phyloP scores from a whole-genome alignment of 2,797 vertebrate genomes.

The Vespertilio murinus region DNA sequence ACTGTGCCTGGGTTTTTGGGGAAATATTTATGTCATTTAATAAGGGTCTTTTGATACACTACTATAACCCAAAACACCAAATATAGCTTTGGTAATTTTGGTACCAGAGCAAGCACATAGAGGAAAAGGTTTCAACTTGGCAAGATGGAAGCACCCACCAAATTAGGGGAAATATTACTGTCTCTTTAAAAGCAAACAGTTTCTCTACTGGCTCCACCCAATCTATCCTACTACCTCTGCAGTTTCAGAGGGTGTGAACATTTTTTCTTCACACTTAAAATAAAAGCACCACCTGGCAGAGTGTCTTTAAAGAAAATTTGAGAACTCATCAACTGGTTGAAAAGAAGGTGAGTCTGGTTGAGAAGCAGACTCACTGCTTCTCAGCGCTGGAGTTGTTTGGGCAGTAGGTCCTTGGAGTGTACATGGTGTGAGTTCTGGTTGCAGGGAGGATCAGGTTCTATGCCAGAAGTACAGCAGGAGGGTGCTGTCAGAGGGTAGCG shows the following conservation, averaged over 20 bases:
- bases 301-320: not conserved
- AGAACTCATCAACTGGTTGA: no score
- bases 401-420: no score
- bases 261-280: not conserved
- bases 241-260: not conserved
- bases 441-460: no score
- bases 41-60: no score
- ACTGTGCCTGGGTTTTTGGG: not conserved
- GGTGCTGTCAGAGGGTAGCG: no score
- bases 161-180: not conserved
- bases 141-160: not conserved
- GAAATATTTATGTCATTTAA: no score
- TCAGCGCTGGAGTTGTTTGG: accelerated
- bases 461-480: no score
- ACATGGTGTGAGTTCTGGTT: no score
- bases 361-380: accelerated
- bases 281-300: not conserved
- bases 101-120: not conserved
- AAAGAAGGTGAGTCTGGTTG: conserved; percentile 34
- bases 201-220: not conserved
- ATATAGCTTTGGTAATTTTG: not conserved
- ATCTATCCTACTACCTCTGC: not conserved
- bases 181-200: not conserved
- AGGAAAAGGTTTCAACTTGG: not conserved
- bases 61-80: not conserved